Conservation (phyloP, 2,888 invertebrate species). For the Phymatocera aterrima region DNA sequence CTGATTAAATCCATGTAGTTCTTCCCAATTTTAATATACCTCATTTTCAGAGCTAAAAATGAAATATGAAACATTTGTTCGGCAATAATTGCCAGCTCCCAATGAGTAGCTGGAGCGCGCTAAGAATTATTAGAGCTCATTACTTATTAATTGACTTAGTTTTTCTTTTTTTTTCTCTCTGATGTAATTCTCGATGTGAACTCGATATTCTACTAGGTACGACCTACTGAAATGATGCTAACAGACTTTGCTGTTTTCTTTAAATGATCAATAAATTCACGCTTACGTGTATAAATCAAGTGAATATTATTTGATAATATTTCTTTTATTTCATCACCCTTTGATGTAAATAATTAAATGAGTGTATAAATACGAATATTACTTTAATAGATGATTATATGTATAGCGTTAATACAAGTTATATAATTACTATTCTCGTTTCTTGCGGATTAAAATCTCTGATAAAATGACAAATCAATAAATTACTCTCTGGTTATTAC, state of each 20-base stretch:
- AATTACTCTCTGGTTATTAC: slow-evolving; percentile 33
- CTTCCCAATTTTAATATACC: too few relatives aligned
- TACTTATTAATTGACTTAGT: slow-evolving; percentile 44
- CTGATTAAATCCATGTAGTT: neutral
- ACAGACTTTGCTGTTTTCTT: slow-evolving; percentile 9
- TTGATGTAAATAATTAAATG: neutral
- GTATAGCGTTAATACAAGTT: slow-evolving; percentile 15
- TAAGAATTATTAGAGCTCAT: slow-evolving; percentile 21
- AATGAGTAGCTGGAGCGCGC: slow-evolving; percentile 14
- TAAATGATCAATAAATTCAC: slow-evolving; percentile 30
- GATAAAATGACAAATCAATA: slow-evolving; percentile 41
- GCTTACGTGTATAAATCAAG: slow-evolving; percentile 26
- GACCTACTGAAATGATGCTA: too few relatives aligned
- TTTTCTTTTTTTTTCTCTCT: too few relatives aligned
- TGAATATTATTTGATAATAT: slow-evolving; percentile 24
- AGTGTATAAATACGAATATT: slow-evolving; percentile 4
- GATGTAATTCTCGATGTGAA: slow-evolving; percentile 23
- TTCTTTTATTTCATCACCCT: slow-evolving; percentile 8
- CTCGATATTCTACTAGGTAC: slow-evolving; percentile 12
- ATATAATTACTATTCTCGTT: slow-evolving; percentile 20
- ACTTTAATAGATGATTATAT: slow-evolving; percentile 11
- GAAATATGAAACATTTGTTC: slow-evolving; percentile 1
- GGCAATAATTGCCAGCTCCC: neutral
- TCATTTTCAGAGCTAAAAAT: too few relatives aligned
- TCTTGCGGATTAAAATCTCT: slow-evolving; percentile 13